Evolutionary conservation across 2,113 vertebrate genomes (phyloP).

Genomic region (Brachirus orientalis): DNA sequence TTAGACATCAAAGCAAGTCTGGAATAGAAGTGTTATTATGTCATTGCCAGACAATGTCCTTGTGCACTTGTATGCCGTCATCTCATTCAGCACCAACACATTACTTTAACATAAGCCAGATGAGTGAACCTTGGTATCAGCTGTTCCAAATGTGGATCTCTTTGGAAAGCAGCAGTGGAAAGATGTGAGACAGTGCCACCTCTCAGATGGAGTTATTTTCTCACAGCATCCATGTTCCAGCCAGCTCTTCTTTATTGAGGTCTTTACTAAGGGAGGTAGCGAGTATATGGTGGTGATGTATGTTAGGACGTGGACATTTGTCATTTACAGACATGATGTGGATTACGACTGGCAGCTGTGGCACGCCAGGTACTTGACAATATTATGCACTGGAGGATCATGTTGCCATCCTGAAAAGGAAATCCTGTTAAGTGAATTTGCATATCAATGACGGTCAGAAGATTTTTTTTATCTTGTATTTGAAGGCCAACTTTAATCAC

Average conservation of each 20-base stretch:
- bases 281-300: too few relatives aligned
- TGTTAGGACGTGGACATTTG: constrained; percentile 55
- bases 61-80: constrained; percentile 38
- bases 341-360: too few relatives aligned
- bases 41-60: constrained; percentile 60
- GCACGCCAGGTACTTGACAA: too few relatives aligned
- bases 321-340: constrained; percentile 77
- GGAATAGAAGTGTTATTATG: constrained; percentile 54
- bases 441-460: constrained; percentile 3
- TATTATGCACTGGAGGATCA: constrained; percentile 8
- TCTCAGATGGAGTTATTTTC: constrained; percentile 70
- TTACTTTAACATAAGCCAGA: constrained; percentile 70
- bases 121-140: constrained; percentile 61
- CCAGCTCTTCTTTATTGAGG: constrained; percentile 31
- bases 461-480: background rate
- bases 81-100: constrained; percentile 53
- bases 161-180: constrained; percentile 70
- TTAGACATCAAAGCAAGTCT: constrained; percentile 59
- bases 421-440: background rate
- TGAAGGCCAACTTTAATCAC: too few relatives aligned
- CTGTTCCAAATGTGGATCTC: constrained; percentile 71
- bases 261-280: constrained; percentile 46
- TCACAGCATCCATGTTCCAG: constrained; percentile 51
- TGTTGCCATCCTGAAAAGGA: constrained; percentile 31
- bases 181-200: constrained; percentile 59